Evolutionary conservation across 2,888 invertebrate genomes (phyloP).

Genomic region (Drosophila affinis): DNA sequence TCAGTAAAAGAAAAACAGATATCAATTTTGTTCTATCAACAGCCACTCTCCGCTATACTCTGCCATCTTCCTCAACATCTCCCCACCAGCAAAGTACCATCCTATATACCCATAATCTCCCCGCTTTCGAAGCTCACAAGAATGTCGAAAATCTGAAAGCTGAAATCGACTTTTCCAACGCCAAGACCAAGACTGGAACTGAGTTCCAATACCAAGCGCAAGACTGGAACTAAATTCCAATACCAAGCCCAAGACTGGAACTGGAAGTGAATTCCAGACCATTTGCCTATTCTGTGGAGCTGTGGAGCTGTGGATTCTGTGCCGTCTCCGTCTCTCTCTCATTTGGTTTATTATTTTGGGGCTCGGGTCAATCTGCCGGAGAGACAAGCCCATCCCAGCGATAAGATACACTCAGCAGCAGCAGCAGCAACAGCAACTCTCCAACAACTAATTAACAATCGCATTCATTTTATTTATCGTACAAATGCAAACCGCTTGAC

Average conservation of each 20-base stretch:
- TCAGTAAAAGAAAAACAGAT: too few relatives aligned
- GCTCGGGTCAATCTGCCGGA: constrained; percentile 6
- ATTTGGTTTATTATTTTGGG: constrained; percentile 38
- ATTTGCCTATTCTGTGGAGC: constrained; percentile 33
- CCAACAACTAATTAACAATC: constrained; percentile 77
- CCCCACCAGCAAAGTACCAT: not conserved
- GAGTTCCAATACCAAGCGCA: not conserved
- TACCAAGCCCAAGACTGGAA: not conserved
- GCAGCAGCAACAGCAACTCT: constrained; percentile 44
- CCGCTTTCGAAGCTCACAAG: not conserved
- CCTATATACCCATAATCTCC: not conserved
- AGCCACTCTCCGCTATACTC: too few relatives aligned
- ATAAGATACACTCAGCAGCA: constrained; percentile 58
- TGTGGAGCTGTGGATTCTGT: constrained; percentile 19
- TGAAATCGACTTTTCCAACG: constrained; percentile 10
- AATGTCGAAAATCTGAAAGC: not conserved
- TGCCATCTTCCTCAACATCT: not conserved
- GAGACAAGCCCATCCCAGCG: constrained; percentile 67
- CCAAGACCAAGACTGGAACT: constrained; percentile 4
- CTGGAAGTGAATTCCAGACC: constrained; percentile 7
- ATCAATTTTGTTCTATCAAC: too few relatives aligned
- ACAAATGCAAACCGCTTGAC: constrained; percentile 78
- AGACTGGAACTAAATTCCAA: constrained; percentile 1
- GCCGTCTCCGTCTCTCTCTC: constrained; percentile 2
- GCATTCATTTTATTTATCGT: constrained; percentile 79